phyloP scores from a whole-genome alignment of 2,113 vertebrate species.

The Beaufortia kweichowensis region DNA sequence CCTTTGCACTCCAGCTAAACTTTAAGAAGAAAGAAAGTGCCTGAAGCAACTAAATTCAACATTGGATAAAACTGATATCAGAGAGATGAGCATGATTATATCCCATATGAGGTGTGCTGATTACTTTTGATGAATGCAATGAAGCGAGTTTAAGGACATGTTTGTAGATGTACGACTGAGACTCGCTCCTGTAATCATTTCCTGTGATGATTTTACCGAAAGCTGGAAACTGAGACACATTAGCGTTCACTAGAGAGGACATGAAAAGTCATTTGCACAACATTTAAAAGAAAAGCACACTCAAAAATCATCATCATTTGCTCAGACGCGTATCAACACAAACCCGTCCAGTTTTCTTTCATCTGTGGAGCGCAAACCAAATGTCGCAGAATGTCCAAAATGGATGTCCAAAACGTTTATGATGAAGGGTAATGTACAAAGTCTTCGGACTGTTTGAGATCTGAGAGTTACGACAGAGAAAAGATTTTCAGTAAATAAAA shows the following conservation, averaged over 20 bases:
- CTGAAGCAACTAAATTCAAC: slow-evolving; percentile 25
- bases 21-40: slow-evolving; percentile 7
- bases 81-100: slow-evolving; percentile 22
- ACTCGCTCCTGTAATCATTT: slow-evolving; percentile 17
- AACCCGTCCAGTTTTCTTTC: no score
- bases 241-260: background rate
- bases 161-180: background rate
- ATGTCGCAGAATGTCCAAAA: no score
- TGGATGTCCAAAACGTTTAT: no score
- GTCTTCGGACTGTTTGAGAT: no score
- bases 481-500: no score
- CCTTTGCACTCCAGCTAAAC: slow-evolving; percentile 8
- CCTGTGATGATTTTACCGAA: slow-evolving; percentile 2
- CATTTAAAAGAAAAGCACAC: background rate
- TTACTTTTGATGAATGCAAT: slow-evolving; percentile 36
- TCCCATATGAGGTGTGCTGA: slow-evolving; percentile 34
- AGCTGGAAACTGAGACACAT: background rate
- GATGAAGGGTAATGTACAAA: no score
- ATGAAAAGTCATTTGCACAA: background rate
- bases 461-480: no score
- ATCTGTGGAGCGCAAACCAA: no score
- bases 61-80: slow-evolving; percentile 23
- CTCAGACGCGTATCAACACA: no score
- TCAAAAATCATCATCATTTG: background rate
- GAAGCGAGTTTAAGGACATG: slow-evolving; percentile 29